phyloP scores from a whole-genome alignment of 2,113 vertebrate genomes.

The Rhynchomys soricoides region DNA sequence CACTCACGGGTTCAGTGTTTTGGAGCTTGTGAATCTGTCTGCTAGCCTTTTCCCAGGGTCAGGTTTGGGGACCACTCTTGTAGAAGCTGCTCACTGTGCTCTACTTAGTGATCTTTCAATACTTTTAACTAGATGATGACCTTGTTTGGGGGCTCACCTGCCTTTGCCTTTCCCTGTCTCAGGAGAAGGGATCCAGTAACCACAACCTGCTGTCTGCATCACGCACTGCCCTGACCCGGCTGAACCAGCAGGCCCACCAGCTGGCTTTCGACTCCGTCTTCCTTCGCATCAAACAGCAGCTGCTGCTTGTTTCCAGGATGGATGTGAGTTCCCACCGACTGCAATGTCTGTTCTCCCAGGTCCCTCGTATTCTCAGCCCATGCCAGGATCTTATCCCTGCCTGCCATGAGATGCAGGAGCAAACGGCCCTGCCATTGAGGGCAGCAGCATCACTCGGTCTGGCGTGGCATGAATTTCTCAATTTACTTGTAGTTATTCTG shows the following conservation, averaged over 20 bases:
- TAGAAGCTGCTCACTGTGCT: neutral
- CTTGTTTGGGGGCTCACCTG: neutral
- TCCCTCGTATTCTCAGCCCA: neutral
- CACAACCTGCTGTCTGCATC: constrained; percentile 90
- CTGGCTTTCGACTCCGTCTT: constrained; percentile 98
- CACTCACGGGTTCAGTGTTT: neutral
- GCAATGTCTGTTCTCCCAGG: neutral
- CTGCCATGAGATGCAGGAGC: neutral
- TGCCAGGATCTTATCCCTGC: neutral
- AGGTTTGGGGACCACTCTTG: neutral
- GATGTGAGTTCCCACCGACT: constrained; percentile 87
- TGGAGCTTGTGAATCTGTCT: neutral
- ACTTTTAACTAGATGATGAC: neutral
- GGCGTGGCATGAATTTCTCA: neutral
- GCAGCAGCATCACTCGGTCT: neutral
- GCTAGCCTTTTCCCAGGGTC: neutral
- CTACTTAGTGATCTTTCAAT: neutral
- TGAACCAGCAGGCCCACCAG: constrained; percentile 97
- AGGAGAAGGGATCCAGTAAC: constrained; percentile 95
- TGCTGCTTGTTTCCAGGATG: constrained; percentile 91
- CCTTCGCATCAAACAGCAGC: constrained; percentile 97
- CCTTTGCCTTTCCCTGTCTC: neutral
- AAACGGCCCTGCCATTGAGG: neutral
- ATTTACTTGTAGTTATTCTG: neutral
- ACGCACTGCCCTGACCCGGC: constrained; percentile 88